phyloP scores from a whole-genome alignment of 2,888 invertebrate genomes.

The Crepidodera aurea region DNA sequence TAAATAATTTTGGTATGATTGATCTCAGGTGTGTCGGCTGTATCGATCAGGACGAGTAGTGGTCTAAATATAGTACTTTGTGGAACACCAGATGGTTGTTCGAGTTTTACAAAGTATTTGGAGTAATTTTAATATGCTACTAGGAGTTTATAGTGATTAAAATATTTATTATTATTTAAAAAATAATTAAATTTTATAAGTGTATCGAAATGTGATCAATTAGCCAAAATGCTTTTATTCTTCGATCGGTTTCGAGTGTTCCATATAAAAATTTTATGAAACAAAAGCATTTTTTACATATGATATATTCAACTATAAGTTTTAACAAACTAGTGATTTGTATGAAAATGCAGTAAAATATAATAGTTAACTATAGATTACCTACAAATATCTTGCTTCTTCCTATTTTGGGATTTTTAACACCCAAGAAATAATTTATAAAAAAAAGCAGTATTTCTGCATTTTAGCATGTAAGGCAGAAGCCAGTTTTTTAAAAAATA shows the following conservation, averaged over 20 bases:
- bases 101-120: too few relatives aligned
- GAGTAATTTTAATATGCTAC: too few relatives aligned
- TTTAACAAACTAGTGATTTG: slow-evolving; percentile 38
- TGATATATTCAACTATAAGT: slow-evolving; percentile 17
- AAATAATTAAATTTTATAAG: too few relatives aligned
- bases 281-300: slow-evolving; percentile 1
- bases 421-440: slow-evolving; percentile 42
- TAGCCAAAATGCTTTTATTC: neutral
- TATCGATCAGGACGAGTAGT: too few relatives aligned
- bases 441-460: slow-evolving; percentile 37
- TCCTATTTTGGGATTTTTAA: slow-evolving; percentile 50
- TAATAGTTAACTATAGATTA: slow-evolving; percentile 37
- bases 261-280: slow-evolving; percentile 3
- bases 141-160: too few relatives aligned
- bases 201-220: neutral
- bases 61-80: too few relatives aligned
- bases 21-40: too few relatives aligned
- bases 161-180: too few relatives aligned
- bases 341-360: slow-evolving; percentile 42
- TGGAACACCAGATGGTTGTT: too few relatives aligned
- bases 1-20: too few relatives aligned
- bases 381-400: slow-evolving; percentile 54
- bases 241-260: slow-evolving; percentile 5
- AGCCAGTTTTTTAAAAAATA: slow-evolving; percentile 57
- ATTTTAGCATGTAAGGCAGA: slow-evolving; percentile 56